Evolutionary conservation across 2,888 invertebrate species (phyloP).

Genomic region (Mamestra brassicae): DNA sequence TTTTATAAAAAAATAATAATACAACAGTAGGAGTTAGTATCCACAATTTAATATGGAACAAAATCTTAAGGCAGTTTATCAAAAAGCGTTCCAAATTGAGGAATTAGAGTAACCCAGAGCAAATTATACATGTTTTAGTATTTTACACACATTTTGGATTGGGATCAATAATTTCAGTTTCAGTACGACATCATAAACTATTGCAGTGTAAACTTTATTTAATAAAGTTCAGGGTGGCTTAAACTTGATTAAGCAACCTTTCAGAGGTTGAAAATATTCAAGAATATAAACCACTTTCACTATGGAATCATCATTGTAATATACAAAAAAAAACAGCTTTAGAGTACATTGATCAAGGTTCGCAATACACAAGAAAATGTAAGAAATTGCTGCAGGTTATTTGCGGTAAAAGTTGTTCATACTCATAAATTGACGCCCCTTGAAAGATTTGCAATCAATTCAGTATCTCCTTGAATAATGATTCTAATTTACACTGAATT

Average conservation of each 20-base stretch:
- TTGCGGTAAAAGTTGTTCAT: background rate
- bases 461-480: background rate
- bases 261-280: background rate
- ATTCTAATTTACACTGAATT: background rate
- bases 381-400: background rate
- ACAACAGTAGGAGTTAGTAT: no score
- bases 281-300: background rate
- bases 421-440: background rate
- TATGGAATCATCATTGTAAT: background rate
- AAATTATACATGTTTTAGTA: slow-evolving; percentile 7
- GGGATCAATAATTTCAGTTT: slow-evolving; percentile 34
- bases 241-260: background rate
- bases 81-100: background rate
- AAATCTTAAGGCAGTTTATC: background rate
- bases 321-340: background rate
- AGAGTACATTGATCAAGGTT: background rate
- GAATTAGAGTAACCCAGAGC: slow-evolving; percentile 53
- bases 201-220: background rate
- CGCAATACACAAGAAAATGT: background rate
- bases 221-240: background rate
- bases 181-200: background rate
- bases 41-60: background rate
- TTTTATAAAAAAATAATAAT: no score
- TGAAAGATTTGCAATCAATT: background rate
- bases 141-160: slow-evolving; percentile 45